Conservation (phyloP, 1,140 invertebrate genomes). For the Episyrphus balteatus region DNA sequence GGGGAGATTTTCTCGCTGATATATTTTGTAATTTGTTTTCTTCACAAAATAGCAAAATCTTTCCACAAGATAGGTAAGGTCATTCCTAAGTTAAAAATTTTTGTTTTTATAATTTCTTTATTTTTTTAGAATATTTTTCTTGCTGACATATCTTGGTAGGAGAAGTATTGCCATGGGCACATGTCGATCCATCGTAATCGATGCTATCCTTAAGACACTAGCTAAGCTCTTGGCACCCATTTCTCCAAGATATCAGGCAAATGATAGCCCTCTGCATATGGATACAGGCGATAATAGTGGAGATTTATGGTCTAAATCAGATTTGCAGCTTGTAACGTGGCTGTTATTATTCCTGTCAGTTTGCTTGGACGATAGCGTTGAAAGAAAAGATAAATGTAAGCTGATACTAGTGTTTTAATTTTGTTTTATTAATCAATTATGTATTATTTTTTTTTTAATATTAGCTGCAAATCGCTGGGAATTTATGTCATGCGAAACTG, state of each 20-base stretch:
- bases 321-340: conserved; percentile 65
- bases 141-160: conserved; percentile 75
- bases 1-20: conserved; percentile 77
- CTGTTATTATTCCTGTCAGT: conserved; percentile 64
- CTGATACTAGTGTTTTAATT: too few species aligned
- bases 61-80: conserved; percentile 71
- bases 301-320: conserved; percentile 35
- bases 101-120: neutral
- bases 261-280: conserved; percentile 30
- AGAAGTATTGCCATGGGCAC: conserved; percentile 56
- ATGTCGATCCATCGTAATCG: conserved; percentile 50
- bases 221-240: conserved; percentile 45
- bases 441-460: conserved; percentile 6
- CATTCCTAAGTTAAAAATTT: conserved; percentile 3
- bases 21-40: conserved; percentile 69
- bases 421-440: too few species aligned
- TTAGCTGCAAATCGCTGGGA: conserved; percentile 57
- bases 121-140: conserved; percentile 64
- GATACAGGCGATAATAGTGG: conserved; percentile 16
- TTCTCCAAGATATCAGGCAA: conserved; percentile 33
- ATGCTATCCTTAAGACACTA: conserved; percentile 49
- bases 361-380: conserved; percentile 52
- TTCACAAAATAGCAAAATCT: conserved; percentile 61
- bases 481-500: conserved; percentile 63
- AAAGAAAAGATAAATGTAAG: conserved; percentile 38